Evolutionary conservation across 2,888 invertebrate genomes (phyloP).

Genomic region (Napeogenes sylphis): DNA sequence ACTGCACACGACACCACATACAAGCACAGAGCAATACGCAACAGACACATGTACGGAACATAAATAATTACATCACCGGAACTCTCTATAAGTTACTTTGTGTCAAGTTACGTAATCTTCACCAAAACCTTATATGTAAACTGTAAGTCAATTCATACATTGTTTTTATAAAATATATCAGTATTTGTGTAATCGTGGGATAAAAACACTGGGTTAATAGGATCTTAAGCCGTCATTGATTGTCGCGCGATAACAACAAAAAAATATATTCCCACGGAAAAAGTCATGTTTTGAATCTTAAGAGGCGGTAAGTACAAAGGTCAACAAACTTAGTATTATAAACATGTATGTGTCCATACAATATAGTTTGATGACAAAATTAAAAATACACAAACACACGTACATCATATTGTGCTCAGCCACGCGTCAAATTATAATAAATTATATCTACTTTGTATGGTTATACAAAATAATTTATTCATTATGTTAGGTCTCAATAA

Average conservation of each 20-base stretch:
- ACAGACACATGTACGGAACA: not conserved
- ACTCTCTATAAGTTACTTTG: not conserved
- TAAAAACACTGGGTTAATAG: constrained; percentile 14
- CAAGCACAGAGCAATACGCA: constrained; percentile 1
- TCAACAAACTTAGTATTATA: constrained; percentile 29
- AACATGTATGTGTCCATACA: constrained; percentile 17
- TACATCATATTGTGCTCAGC: not conserved
- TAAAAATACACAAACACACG: not conserved
- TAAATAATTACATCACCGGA: constrained; percentile 6
- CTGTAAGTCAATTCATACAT: not conserved
- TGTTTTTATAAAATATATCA: too few species aligned
- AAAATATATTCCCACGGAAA: constrained; percentile 25
- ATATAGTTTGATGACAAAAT: constrained; percentile 9
- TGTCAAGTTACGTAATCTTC: not conserved
- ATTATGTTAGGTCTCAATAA: too few species aligned
- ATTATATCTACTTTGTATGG: not conserved
- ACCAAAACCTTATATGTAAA: not conserved
- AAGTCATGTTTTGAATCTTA: constrained; percentile 27
- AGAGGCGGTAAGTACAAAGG: constrained; percentile 25
- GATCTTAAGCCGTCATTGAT: constrained; percentile 14
- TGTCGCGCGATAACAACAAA: constrained; percentile 21
- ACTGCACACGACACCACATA: constrained; percentile 27
- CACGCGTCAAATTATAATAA: not conserved
- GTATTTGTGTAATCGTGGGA: constrained; percentile 6
- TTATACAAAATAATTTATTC: too few species aligned